These are phyloP conservation scores for Phenacoccus solenopsis DNA, from an alignment of 1,140 invertebrate species.

Conservation along the genomic window DNA sequence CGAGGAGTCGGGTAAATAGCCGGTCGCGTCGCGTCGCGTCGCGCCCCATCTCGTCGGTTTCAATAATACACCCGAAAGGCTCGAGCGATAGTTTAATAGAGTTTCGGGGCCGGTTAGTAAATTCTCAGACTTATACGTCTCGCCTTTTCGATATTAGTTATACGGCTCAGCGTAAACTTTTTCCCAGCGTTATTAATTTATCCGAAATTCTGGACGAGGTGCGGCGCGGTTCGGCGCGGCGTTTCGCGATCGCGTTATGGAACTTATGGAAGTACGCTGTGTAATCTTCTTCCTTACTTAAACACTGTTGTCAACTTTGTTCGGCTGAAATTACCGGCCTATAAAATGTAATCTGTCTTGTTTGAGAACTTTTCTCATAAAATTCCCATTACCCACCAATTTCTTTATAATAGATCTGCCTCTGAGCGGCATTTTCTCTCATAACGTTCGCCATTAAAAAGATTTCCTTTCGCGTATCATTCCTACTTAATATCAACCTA, in stretches of 20 bases:
- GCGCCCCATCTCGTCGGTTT: too few relatives aligned
- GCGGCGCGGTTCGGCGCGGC: background rate
- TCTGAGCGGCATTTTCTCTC: background rate
- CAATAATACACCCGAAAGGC: background rate
- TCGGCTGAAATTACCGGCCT: background rate
- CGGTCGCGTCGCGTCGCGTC: too few relatives aligned
- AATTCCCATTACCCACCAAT: background rate
- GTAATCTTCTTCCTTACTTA: background rate
- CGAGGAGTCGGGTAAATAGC: too few relatives aligned
- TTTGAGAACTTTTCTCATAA: constrained; percentile 2
- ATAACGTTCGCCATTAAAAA: background rate
- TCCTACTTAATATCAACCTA: too few relatives aligned
- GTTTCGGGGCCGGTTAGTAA: background rate
- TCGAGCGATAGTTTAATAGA: background rate
- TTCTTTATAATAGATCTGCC: background rate
- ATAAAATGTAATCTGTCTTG: constrained; percentile 3
- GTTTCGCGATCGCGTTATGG: background rate
- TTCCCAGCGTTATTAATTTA: background rate
- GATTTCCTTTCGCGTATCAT: background rate
- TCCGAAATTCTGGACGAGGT: too few relatives aligned
- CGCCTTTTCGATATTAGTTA: background rate
- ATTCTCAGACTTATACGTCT: too few relatives aligned
- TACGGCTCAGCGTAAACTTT: background rate
- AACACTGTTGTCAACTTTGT: background rate
- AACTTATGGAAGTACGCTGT: too few relatives aligned